Base-by-base conservation (phyloP, 2,797 vertebrate genomes). In the Lycodopsis pacificus region DNA sequence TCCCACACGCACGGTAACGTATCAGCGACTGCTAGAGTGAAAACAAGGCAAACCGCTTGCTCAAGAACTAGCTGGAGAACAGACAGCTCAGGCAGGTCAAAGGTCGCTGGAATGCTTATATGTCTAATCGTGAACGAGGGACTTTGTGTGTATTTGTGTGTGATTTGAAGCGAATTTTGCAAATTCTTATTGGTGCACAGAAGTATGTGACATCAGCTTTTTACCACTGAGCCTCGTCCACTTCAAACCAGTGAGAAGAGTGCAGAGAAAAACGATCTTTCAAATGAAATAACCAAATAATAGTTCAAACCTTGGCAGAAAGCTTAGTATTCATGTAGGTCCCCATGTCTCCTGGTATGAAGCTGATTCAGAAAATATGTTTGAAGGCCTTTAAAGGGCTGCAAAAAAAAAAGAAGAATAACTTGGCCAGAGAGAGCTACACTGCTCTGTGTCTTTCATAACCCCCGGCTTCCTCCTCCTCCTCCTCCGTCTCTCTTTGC, bases 41-140 rank as follows among this genome's bases (percentile, higher is more conserved):
- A 73, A 82, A 84, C 76, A 80, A 1, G 0, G 44, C 1, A 13
- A 54, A 51, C 36, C 12, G 15, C 51, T 75, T 20, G 77, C 65
- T 76, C 72, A 54, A 82, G 48, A 74, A 66, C 9, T 65, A 68
- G 67, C 66, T 68, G 65, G n/a, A 73, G 42, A 69, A 73, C 54
- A 76, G 67, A 80, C 80, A 48, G 66, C 65, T 73, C 56, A 64
- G 61, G 61, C 67, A 64, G 80, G 86, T 81, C 86, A 88, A 63
- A 88, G 83, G 76, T 8, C 7, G 0, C 7, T 40, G 22, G 42
- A 65, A 71, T 87, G 88, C 84, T 88, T 85, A 76, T 74, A 46
- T 71, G 68, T 62, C 70, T 82, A 77, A 87, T 87, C 61, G 75
- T 30, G 76, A 71, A 67, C 3, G 5, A 71, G 67, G 53, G 67